Evolutionary conservation across 2,797 vertebrate genomes (phyloP).

Genomic region (Sebastes ruberrimus): DNA sequence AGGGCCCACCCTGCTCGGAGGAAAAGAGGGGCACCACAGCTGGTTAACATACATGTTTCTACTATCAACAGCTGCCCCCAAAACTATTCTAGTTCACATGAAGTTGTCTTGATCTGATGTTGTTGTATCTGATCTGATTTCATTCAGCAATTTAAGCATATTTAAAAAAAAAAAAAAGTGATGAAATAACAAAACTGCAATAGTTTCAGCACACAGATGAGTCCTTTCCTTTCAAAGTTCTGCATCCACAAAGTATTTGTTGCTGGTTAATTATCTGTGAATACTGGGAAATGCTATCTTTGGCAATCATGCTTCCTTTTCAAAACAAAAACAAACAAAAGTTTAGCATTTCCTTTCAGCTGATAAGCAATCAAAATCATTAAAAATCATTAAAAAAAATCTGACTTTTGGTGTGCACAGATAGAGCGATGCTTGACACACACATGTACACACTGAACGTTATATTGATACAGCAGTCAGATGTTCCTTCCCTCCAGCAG

Average conservation of each 20-base stretch:
- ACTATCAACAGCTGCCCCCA: background rate
- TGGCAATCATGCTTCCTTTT: constrained; percentile 42
- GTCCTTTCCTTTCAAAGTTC: background rate
- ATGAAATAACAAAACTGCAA: background rate
- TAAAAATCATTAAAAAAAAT: background rate
- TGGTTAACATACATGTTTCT: background rate
- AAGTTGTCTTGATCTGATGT: background rate
- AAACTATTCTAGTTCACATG: background rate
- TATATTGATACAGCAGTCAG: background rate
- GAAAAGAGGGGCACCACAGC: background rate
- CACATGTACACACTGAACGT: background rate
- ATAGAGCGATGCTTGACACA: background rate
- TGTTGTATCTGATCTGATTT: background rate
- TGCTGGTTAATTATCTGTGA: background rate
- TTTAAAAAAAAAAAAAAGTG: fast-evolving
- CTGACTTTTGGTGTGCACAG: background rate
- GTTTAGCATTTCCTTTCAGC: constrained; percentile 15
- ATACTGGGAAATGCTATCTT: constrained; percentile 1
- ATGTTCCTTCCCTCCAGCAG: constrained; percentile 9
- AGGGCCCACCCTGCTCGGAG: constrained; percentile 4
- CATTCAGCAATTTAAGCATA: background rate
- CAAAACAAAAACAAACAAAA: constrained; percentile 26
- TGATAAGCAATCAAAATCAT: background rate
- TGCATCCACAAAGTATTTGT: background rate
- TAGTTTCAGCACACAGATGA: background rate